A percentile compares a stretch with the other conserved stretches of the same genome.
phyloP scores from a whole-genome alignment of 2,113 vertebrate genomes.

The Hepsetus odoe region DNA sequence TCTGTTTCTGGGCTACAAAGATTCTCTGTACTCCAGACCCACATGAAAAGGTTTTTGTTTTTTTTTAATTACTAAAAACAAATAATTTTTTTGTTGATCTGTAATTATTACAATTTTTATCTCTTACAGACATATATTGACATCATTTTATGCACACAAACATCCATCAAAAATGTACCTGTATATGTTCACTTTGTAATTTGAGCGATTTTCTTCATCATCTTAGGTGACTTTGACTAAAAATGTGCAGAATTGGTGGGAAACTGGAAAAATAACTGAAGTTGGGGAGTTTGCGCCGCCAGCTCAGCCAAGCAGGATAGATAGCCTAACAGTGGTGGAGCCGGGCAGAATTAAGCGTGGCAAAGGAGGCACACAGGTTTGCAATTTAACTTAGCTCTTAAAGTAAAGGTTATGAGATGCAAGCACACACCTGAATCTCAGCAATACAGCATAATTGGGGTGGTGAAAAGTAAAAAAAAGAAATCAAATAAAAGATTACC shows the following conservation, averaged over 20 bases:
- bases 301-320: slow-evolving; percentile 63
- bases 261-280: slow-evolving; percentile 61
- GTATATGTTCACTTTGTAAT: neutral
- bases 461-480: no score
- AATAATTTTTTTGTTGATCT: neutral
- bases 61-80: neutral
- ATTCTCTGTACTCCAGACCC: slow-evolving; percentile 69
- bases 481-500: no score
- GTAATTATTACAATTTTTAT: neutral
- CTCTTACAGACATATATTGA: neutral
- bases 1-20: slow-evolving; percentile 68
- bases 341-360: slow-evolving; percentile 71
- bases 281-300: slow-evolving; percentile 63
- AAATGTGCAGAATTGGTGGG: slow-evolving; percentile 63
- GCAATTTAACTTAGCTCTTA: neutral
- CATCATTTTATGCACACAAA: neutral
- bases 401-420: no score
- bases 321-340: slow-evolving; percentile 63
- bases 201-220: neutral
- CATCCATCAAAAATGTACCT: no score
- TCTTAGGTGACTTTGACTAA: slow-evolving; percentile 65
- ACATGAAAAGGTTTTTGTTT: slow-evolving; percentile 63
- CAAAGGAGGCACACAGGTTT: slow-evolving; percentile 71
- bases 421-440: no score
- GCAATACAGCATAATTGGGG: no score